These are phyloP conservation scores for Carcharodon carcharias DNA, from an alignment of 2,797 vertebrate species.

Conservation along the genomic window DNA sequence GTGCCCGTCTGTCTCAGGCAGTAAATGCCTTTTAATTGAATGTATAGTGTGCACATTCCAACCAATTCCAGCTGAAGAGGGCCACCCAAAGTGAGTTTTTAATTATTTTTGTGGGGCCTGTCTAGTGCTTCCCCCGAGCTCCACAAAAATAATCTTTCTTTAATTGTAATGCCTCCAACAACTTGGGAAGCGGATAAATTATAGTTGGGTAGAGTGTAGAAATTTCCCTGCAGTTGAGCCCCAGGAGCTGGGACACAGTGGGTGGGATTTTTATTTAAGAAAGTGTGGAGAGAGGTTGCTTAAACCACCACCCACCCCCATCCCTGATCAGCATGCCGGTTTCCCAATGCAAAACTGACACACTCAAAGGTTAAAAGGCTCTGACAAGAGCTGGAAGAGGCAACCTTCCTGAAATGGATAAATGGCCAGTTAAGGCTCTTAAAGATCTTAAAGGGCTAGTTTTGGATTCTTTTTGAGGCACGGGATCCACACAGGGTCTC, in stretches of 20 bases:
- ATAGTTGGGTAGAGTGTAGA: neutral
- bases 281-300: no score
- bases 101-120: neutral
- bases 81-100: neutral
- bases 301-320: no score
- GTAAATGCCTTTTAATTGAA: neutral
- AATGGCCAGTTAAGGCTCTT: no score
- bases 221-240: neutral
- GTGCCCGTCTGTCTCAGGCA: neutral
- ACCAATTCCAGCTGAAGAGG: neutral
- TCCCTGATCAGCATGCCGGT: no score
- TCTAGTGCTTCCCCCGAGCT: neutral
- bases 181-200: neutral
- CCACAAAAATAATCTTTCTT: neutral
- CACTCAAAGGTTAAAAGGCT: no score
- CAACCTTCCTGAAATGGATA: no score
- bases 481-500: no score
- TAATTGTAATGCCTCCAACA: neutral
- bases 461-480: no score
- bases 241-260: neutral
- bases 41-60: neutral
- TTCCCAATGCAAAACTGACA: no score
- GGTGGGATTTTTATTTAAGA: no score
- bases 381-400: no score
- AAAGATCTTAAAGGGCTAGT: no score